Evolutionary conservation across 2,888 invertebrate species (phyloP).

Genomic region (Aricia artaxerxes): DNA sequence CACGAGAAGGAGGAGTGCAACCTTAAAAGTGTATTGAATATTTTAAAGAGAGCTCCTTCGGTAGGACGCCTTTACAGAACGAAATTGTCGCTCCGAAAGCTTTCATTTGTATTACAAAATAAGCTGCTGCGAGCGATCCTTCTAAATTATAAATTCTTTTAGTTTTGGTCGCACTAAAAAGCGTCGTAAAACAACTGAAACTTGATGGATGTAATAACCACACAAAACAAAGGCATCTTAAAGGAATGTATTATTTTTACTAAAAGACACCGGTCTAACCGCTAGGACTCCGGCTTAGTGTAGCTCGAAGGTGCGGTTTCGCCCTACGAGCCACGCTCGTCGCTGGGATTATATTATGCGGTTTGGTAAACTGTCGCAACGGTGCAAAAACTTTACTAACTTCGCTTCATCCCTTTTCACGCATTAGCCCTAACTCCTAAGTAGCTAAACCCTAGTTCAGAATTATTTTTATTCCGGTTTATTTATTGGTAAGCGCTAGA

Average conservation of each 20-base stretch:
- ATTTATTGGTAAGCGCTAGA: too few species aligned
- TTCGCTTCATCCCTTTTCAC: not conserved
- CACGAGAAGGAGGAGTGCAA: not conserved
- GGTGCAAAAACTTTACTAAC: conserved; percentile 4
- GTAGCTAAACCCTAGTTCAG: not conserved
- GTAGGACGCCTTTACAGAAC: not conserved
- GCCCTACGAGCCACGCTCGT: not conserved
- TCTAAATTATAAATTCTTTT: not conserved
- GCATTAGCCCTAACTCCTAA: not conserved
- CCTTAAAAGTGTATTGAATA: conserved; percentile 20
- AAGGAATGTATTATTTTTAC: not conserved
- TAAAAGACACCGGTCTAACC: conserved; percentile 7
- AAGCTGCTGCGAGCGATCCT: not conserved
- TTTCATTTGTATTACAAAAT: conserved; percentile 1
- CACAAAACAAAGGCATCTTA: not conserved
- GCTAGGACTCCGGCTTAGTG: not conserved
- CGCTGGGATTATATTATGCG: not conserved
- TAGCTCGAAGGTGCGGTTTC: not conserved
- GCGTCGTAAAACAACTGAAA: not conserved
- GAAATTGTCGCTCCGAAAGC: not conserved
- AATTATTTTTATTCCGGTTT: too few species aligned
- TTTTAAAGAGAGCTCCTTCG: not conserved
- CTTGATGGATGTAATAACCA: not conserved
- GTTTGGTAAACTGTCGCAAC: not conserved
- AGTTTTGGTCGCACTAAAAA: not conserved